Evolutionary conservation across 1,140 invertebrate genomes (phyloP).

Genomic region (Plutomurus gul): DNA sequence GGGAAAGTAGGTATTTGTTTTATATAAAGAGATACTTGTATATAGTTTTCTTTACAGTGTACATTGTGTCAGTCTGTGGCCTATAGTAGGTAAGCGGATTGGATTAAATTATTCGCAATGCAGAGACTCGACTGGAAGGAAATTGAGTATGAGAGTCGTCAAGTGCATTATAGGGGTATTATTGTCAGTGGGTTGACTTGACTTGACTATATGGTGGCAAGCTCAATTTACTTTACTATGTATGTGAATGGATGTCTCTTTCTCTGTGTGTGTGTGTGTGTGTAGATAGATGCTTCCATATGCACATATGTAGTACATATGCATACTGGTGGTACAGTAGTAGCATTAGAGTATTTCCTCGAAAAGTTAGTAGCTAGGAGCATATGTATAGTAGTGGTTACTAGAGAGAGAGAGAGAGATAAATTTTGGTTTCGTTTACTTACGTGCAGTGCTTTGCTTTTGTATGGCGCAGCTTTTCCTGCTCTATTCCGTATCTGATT

Average conservation of each 20-base stretch:
- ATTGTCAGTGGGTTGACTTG: neutral
- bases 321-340: no score
- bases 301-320: no score
- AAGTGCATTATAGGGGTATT: neutral
- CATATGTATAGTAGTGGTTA: no score
- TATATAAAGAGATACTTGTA: neutral
- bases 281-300: no score
- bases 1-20: neutral
- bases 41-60: neutral
- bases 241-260: no score
- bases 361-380: no score
- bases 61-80: neutral
- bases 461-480: no score
- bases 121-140: neutral
- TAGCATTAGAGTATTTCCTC: no score
- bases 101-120: constrained; percentile 1
- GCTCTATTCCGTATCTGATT: no score
- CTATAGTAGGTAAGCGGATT: no score
- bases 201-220: neutral
- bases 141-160: neutral
- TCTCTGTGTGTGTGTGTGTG: no score
- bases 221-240: neutral
- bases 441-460: neutral
- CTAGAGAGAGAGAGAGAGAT: no score
- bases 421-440: neutral